These are phyloP conservation scores for Chrysolina americana DNA, from an alignment of 2,888 invertebrate species.

Conservation along the genomic window DNA sequence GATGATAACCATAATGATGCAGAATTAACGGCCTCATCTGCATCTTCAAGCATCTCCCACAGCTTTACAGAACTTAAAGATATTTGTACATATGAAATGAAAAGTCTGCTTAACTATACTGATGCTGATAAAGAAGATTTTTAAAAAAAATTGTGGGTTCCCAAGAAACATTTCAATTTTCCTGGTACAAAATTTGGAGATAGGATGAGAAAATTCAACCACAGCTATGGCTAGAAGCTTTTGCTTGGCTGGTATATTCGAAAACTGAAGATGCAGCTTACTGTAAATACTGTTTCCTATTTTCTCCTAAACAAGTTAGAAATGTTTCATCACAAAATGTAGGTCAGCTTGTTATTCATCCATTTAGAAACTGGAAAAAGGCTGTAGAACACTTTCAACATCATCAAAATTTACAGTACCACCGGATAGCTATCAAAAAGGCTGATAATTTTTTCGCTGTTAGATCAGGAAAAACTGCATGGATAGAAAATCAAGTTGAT, in stretches of 20 bases:
- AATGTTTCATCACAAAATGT: constrained; percentile 3
- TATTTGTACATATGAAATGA: constrained; percentile 4
- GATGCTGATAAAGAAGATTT: neutral
- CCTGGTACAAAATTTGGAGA: constrained; percentile 1
- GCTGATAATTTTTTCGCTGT: constrained; percentile 1
- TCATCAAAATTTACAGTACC: constrained; percentile 14
- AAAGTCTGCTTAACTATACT: no score
- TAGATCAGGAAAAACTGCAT: constrained; percentile 2
- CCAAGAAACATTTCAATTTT: constrained; percentile 12
- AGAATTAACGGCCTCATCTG: constrained; percentile 1
- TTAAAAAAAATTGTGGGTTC: constrained; percentile 15
- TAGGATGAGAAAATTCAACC: neutral
- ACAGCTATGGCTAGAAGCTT: constrained; percentile 15
- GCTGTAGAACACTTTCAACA: constrained; percentile 13
- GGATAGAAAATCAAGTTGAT: no score
- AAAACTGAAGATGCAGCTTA: constrained; percentile 22
- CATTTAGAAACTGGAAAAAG: constrained; percentile 24
- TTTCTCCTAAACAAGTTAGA: constrained; percentile 20
- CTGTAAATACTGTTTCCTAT: constrained; percentile 20
- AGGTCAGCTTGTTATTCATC: constrained; percentile 22
- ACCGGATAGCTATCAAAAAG: neutral
- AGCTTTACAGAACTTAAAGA: constrained; percentile 12
- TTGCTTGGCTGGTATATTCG: constrained; percentile 20
- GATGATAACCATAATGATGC: neutral
- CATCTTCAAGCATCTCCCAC: constrained; percentile 4